These are phyloP conservation scores for Lutraria rhynchaena DNA, from an alignment of 1,140 invertebrate species.

Conservation along the genomic window DNA sequence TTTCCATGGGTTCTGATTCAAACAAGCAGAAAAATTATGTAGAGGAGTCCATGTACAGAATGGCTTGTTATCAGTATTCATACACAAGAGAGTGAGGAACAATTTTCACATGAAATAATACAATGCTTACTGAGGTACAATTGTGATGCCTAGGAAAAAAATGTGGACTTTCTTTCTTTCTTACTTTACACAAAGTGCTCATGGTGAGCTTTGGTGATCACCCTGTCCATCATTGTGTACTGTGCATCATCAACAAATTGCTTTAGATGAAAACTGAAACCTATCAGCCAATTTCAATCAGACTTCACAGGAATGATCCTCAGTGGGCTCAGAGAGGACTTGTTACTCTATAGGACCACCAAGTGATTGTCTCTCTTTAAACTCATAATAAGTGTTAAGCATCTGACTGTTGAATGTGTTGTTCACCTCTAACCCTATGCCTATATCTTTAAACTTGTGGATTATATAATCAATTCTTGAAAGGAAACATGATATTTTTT, in stretches of 20 bases:
- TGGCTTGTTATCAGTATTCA: slow-evolving; percentile 79
- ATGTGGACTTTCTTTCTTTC: no score
- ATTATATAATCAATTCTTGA: no score
- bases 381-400: no score
- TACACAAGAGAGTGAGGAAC: slow-evolving; percentile 81
- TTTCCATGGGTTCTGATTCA: slow-evolving; percentile 67
- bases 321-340: slow-evolving; percentile 81
- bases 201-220: not conserved
- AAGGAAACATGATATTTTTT: no score
- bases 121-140: slow-evolving; percentile 79
- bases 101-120: slow-evolving; percentile 81
- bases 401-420: no score
- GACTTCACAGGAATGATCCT: not conserved
- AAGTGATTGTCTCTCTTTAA: slow-evolving; percentile 68
- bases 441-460: no score
- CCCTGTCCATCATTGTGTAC: no score
- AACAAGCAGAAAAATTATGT: slow-evolving; percentile 68
- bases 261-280: no score
- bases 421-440: no score
- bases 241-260: no score
- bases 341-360: slow-evolving; percentile 81
- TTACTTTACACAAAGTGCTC: not conserved
- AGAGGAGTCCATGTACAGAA: slow-evolving; percentile 78
- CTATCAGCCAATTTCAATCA: no score
- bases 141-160: no score